A percentile compares a stretch with the other conserved stretches of the same genome.
Conservation (phyloP, 1,140 invertebrate genomes). For the Palaemon carinicauda region DNA sequence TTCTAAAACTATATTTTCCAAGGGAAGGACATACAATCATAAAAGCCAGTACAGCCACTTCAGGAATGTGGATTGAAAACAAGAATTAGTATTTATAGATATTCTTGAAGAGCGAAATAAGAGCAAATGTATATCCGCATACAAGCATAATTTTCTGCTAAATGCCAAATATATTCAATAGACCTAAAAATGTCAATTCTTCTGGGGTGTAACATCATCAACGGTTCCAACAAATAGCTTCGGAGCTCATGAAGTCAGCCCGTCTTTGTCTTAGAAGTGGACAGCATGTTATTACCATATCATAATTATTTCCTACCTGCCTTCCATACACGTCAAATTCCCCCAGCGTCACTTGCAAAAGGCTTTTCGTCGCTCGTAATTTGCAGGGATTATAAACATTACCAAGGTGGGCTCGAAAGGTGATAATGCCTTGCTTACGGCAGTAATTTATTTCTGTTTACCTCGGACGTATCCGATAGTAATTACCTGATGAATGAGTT, state of each 20-base stretch:
- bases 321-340: conserved; percentile 41
- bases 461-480: neutral
- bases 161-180: neutral
- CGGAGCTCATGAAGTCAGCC: conserved; percentile 42
- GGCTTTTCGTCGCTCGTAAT: neutral
- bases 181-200: neutral
- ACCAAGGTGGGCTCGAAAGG: neutral
- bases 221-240: conserved; percentile 39
- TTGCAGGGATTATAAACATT: neutral
- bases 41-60: too few species aligned
- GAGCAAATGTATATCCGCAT: too few species aligned
- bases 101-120: too few species aligned
- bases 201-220: neutral
- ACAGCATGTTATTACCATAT: conserved; percentile 48
- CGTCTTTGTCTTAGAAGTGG: conserved; percentile 39
- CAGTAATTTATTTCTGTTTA: too few species aligned
- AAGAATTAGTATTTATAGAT: too few species aligned
- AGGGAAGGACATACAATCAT: too few species aligned
- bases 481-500: neutral
- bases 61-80: too few species aligned
- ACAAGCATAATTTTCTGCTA: neutral
- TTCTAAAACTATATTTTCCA: too few species aligned
- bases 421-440: neutral
- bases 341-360: neutral
- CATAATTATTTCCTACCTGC: conserved; percentile 56